phyloP scores from a whole-genome alignment of 2,797 vertebrate species.

The Streptopelia turtur region DNA sequence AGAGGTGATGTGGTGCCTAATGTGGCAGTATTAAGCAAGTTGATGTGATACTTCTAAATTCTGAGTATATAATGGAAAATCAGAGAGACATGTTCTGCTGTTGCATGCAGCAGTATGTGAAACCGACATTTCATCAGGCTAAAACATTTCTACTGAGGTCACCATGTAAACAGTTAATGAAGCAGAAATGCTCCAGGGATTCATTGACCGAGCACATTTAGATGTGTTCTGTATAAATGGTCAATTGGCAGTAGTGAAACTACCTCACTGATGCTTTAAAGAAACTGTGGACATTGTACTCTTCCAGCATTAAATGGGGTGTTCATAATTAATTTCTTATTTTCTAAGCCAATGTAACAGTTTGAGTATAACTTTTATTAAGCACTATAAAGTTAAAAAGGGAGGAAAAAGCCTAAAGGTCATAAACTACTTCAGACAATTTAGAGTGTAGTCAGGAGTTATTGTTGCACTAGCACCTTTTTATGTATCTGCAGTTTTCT shows the following conservation, averaged over 20 bases:
- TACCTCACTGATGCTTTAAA: constrained; percentile 55
- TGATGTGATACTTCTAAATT: constrained; percentile 57
- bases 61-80: constrained; percentile 11
- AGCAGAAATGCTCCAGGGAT: constrained; percentile 66
- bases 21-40: constrained; percentile 20
- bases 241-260: constrained; percentile 50
- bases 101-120: constrained; percentile 23
- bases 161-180: constrained; percentile 76
- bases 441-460: constrained; percentile 7
- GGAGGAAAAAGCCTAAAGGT: constrained; percentile 19
- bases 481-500: constrained; percentile 25
- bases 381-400: constrained; percentile 44
- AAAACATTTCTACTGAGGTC: constrained; percentile 67
- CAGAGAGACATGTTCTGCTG: not conserved
- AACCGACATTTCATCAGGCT: constrained; percentile 49
- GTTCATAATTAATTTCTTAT: constrained; percentile 74
- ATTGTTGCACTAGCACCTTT: not conserved
- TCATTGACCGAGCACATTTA: constrained; percentile 68
- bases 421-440: not conserved
- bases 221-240: constrained; percentile 52
- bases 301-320: constrained; percentile 54
- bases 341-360: constrained; percentile 46
- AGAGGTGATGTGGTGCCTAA: not conserved
- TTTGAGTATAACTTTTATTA: constrained; percentile 63
- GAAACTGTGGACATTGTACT: constrained; percentile 26